Percentiles rank a stretch among this genome's conserved stretches.
Evolutionary conservation across 2,797 vertebrate genomes (phyloP).

Genomic region (Smutsia temminckii): DNA sequence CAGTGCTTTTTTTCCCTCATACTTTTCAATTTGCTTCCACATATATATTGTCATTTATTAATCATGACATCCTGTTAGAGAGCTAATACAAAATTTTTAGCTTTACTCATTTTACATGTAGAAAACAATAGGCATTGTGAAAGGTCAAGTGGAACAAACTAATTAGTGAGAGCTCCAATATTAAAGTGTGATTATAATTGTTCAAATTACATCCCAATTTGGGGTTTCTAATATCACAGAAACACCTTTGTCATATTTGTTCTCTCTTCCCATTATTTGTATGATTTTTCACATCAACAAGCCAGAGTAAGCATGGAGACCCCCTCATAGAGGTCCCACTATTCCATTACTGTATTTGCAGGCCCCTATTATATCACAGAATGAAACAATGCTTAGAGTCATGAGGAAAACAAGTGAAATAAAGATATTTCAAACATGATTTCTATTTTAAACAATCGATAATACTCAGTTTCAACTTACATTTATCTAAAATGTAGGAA

Average conservation of each 20-base stretch:
- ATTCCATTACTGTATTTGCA: not conserved
- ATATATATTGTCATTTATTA: not conserved
- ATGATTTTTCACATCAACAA: not conserved
- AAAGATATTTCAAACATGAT: not conserved
- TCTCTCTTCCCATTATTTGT: not conserved
- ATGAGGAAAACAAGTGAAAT: not conserved
- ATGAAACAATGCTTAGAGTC: not conserved
- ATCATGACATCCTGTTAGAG: not conserved
- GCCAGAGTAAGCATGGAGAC: not conserved
- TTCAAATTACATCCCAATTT: not conserved
- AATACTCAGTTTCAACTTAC: not conserved
- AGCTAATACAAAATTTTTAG: not conserved
- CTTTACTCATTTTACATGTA: not conserved
- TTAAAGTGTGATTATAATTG: not conserved
- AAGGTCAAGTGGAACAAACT: not conserved
- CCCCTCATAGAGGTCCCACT: not conserved
- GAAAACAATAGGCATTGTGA: not conserved
- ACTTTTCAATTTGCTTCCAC: not conserved
- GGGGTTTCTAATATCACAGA: not conserved
- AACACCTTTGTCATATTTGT: not conserved
- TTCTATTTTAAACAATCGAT: not conserved
- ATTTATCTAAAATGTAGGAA: not conserved
- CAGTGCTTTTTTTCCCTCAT: not conserved
- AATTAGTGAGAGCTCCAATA: not conserved
- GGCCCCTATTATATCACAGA: not conserved